Evolutionary conservation across 1,140 invertebrate species (phyloP).

Genomic region (Neuroterus valhalla): DNA sequence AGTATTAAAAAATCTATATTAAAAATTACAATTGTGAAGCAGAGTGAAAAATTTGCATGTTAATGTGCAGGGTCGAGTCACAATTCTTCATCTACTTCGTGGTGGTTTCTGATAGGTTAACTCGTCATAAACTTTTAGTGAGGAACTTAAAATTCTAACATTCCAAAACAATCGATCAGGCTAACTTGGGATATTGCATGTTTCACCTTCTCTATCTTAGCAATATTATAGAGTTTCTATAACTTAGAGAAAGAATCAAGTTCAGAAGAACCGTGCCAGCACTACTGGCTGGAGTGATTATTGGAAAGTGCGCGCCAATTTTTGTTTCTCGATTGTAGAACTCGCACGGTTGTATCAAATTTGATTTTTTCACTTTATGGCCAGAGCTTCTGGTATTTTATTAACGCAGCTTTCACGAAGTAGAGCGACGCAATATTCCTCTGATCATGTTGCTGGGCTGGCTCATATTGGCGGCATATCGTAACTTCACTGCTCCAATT

Average conservation of each 20-base stretch:
- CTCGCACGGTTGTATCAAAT: not conserved
- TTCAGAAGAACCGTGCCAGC: slow-evolving; percentile 4
- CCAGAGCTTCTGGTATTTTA: slow-evolving; percentile 60
- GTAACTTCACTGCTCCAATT: slow-evolving; percentile 67
- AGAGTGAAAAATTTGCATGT: not conserved
- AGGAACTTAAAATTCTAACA: slow-evolving; percentile 8
- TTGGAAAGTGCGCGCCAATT: not conserved
- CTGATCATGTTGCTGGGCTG: slow-evolving; percentile 53
- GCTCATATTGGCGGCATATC: slow-evolving; percentile 47
- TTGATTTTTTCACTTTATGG: slow-evolving; percentile 47
- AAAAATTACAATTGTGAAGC: slow-evolving; percentile 11
- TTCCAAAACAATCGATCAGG: slow-evolving; percentile 48
- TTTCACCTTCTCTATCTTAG: slow-evolving; percentile 30
- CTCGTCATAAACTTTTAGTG: not conserved
- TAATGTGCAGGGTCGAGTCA: not conserved
- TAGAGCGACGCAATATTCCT: slow-evolving; percentile 72
- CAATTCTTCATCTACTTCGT: slow-evolving; percentile 1
- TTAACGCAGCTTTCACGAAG: slow-evolving; percentile 70
- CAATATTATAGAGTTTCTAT: slow-evolving; percentile 24
- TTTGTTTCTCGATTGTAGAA: not conserved
- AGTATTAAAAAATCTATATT: slow-evolving; percentile 18
- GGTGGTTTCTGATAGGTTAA: not conserved
- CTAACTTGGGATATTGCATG: slow-evolving; percentile 66
- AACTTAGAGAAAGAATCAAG: slow-evolving; percentile 4
- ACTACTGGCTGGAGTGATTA: not conserved